Base-by-base conservation (phyloP, 2,113 vertebrate genomes). In the Fregetta grallaria region DNA sequence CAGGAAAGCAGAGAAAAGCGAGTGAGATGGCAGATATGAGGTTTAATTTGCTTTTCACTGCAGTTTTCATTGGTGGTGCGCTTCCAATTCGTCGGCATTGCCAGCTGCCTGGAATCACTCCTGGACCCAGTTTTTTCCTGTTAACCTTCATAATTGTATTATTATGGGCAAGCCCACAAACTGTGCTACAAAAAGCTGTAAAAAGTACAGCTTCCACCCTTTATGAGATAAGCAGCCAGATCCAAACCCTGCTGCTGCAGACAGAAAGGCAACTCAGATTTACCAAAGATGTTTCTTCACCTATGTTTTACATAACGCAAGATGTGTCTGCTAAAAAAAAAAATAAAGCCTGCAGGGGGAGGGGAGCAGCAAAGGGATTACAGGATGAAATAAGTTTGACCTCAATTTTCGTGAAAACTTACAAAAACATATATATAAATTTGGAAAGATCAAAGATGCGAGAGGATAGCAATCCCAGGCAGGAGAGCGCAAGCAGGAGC, bases 1-100 rank as follows among this genome's bases (percentile, higher is more conserved):
- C 99, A 99, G 99, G 99, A 99, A 99, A 98, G 98, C 98, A 98
- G 98, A 98, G 98, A 98, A 98, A 99, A 99, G 99, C 98, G 97
- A 98, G 98, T 98, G 98, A 98, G 98, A 99, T 98, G 98, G 99
- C 98, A 99, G 99, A 99, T 99, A 99, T 98, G 98, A 99, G 98
- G 98, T 98, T 99, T 99, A 98, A 99, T 99, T 98, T 99, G 99
- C 98, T 99, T 98, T 99, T 98, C 97, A 82, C 98, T 99, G 98
- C 98, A 98, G 98, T 98, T 99, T 99, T 98, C 98, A 98, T 96
- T 96, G 98, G 98, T 97, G 97, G 97, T 98, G 97, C 9, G 89
- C 98, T 99, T 99, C 98, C 98, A 98, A 98, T 98, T 98, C 98
- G 94, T 95, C 97, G 81, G 93, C 97, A 97, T 97, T 97, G 99